Percentiles rank a stretch among this genome's conserved stretches.
These are phyloP conservation scores for Homarus gammarus DNA, from an alignment of 2,888 invertebrate species.

Conservation along the genomic window DNA sequence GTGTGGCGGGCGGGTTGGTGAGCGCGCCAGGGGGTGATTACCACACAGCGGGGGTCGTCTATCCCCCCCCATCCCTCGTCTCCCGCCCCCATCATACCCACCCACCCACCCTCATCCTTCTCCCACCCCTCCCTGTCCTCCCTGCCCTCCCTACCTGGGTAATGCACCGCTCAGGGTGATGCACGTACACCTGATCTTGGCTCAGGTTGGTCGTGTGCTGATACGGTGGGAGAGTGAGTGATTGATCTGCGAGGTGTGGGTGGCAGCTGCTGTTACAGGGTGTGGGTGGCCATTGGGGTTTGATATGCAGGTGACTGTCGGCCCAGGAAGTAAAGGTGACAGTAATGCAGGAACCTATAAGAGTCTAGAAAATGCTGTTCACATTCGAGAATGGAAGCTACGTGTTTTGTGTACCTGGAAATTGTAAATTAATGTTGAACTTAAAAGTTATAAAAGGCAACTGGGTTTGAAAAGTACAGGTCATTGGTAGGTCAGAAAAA, in stretches of 20 bases:
- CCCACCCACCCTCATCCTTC: too few relatives aligned
- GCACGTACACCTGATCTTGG: not conserved
- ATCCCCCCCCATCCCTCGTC: slow-evolving; percentile 15
- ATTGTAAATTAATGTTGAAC: too few relatives aligned
- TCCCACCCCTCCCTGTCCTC: not conserved
- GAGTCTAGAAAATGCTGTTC: too few relatives aligned
- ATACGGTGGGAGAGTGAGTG: not conserved
- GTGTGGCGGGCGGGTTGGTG: slow-evolving; percentile 44
- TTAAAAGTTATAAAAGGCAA: too few relatives aligned
- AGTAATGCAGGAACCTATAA: too few relatives aligned
- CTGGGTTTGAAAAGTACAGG: too few relatives aligned
- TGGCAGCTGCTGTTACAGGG: not conserved
- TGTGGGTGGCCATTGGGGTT: too few relatives aligned
- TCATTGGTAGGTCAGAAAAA: too few relatives aligned
- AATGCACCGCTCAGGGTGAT: not conserved
- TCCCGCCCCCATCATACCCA: not conserved
- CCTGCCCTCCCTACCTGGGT: not conserved
- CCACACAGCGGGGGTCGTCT: slow-evolving; percentile 43
- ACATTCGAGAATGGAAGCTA: too few relatives aligned
- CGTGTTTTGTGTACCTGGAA: too few relatives aligned
- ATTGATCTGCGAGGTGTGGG: not conserved
- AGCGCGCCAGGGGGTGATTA: slow-evolving; percentile 64
- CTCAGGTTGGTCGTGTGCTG: not conserved
- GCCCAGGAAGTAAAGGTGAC: too few relatives aligned
- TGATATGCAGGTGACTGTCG: too few relatives aligned